phyloP scores from a whole-genome alignment of 2,888 invertebrate species.

The Himalopsyche anomala region DNA sequence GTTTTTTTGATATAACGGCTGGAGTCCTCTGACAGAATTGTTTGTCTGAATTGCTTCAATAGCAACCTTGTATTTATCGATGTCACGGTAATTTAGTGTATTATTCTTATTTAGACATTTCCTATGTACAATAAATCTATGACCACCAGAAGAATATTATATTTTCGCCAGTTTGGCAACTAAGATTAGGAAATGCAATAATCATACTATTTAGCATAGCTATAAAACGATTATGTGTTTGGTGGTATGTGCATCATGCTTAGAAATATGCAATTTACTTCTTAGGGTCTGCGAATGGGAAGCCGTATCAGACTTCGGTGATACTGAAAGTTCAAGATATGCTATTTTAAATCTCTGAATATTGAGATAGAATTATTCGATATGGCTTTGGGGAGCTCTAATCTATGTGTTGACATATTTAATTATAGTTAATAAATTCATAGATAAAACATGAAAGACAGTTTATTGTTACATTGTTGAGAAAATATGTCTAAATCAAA shows the following conservation, averaged over 20 bases:
- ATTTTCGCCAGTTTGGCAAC: slow-evolving; percentile 41
- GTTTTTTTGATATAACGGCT: too few species aligned
- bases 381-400: not conserved
- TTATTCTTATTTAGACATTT: slow-evolving; percentile 22
- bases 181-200: slow-evolving; percentile 52
- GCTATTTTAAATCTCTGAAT: not conserved
- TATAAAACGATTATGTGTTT: slow-evolving; percentile 46
- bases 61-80: not conserved
- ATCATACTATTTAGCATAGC: slow-evolving; percentile 46
- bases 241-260: slow-evolving; percentile 41
- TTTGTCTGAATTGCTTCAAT: not conserved
- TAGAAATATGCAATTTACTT: slow-evolving; percentile 42
- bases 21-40: too few species aligned
- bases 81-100: not conserved
- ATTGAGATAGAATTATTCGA: not conserved
- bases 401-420: slow-evolving; percentile 25
- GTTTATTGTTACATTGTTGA: slow-evolving; percentile 49
- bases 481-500: slow-evolving; percentile 48
- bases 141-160: slow-evolving; percentile 40
- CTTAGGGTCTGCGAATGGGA: slow-evolving; percentile 17
- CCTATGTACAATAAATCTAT: slow-evolving; percentile 37
- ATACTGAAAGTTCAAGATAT: not conserved
- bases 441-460: slow-evolving; percentile 31
- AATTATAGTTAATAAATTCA: slow-evolving; percentile 37
- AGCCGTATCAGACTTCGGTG: not conserved